Evolutionary conservation across 2,797 vertebrate species (phyloP), one percentile per base, ranked within the genome.

Genomic region (Squalus acanthias): DNA sequence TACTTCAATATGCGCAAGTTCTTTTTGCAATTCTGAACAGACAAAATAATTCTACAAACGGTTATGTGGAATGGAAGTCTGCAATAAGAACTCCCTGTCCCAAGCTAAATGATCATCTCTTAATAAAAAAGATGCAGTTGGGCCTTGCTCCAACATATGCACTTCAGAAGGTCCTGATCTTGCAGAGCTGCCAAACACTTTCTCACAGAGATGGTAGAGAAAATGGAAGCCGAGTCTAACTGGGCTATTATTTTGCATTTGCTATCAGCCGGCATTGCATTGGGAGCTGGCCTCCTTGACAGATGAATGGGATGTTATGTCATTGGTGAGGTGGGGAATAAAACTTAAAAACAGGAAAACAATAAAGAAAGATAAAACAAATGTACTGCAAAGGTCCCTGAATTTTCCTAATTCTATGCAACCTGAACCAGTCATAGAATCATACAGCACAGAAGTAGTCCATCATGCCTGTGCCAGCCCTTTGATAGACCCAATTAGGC

Each of bases 121-220:
- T 63, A 63, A 60, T 63, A 91, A 33, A 63, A 33, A 63, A 63
- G 26, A 91, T 91, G 88, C 33, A 91, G 3, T 24, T 33, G 29
- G 88, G 33, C 88, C 88, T 91, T 91, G 88, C 57, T 91, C 74
- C 74, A 76, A n/a, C 12, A 76, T 76, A 76, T 29, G n/a, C 74
- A 76, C 29, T 76, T 76, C 53, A 91, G 88, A 91, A 63, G 3
- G 33, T 91, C 74, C 33, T 76, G 29, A 76, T 67, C 15, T 33
- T 33, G 60, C 88, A 24, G 26, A 63, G 57, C 29, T 10, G 26
- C 33, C 29, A 63, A 91, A 60, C 57, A n/a, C 74, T n/a, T 76
- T 76, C 33, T n/a, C 74, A 91, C 88, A 63, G 50, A 53, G 46
- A 89, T 89, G 53, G 4, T 33, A 26, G 57, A 33, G 87, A 87